Evolutionary conservation across 2,797 vertebrate species (phyloP).

Genomic region (Halcyon badia): DNA sequence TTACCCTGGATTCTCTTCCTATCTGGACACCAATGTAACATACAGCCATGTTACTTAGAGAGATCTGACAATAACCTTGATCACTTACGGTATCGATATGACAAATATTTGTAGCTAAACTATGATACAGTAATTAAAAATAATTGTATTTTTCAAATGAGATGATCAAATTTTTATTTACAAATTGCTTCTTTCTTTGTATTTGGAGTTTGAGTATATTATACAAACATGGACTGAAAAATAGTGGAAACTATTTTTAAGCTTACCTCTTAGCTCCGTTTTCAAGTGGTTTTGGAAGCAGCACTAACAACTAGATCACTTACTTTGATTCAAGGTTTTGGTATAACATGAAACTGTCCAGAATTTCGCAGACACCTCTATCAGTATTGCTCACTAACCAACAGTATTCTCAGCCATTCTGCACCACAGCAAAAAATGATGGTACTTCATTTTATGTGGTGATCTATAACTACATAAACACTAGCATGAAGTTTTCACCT

Average conservation of each 20-base stretch:
- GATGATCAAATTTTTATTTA: neutral
- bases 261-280: neutral
- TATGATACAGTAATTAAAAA: neutral
- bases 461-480: neutral
- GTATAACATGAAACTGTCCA: neutral
- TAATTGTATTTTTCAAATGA: neutral
- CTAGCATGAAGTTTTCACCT: neutral
- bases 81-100: neutral
- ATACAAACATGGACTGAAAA: neutral
- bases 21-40: neutral
- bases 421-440: neutral
- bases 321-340: neutral
- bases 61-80: neutral
- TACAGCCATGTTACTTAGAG: neutral
- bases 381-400: neutral
- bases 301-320: neutral
- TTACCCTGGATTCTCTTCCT: neutral
- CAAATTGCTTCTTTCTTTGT: neutral
- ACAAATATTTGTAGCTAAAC: neutral
- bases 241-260: neutral
- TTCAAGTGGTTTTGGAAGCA: neutral
- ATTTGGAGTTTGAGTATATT: neutral
- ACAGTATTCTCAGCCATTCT: neutral
- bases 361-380: neutral
- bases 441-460: neutral